Evolutionary conservation across 2,888 invertebrate genomes (phyloP).

Genomic region (Drosophila quinaria): DNA sequence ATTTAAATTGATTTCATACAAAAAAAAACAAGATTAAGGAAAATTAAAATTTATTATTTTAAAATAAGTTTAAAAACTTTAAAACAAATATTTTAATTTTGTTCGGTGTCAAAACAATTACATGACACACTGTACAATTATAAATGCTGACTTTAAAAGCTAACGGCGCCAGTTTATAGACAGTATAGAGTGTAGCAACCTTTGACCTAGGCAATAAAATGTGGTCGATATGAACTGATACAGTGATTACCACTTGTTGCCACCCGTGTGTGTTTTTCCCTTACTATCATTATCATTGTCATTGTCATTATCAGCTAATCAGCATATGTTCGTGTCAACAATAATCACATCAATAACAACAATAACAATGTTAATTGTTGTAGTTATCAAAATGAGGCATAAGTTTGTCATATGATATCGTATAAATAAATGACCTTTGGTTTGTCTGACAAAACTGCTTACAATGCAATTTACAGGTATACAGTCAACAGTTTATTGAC

Average conservation of each 20-base stretch:
- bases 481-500: conserved; percentile 22
- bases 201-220: conserved; percentile 24
- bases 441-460: conserved; percentile 5
- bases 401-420: conserved; percentile 27
- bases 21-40: not conserved
- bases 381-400: conserved; percentile 10
- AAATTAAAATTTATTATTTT: not conserved
- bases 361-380: conserved; percentile 24
- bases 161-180: conserved; percentile 17
- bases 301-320: conserved; percentile 38
- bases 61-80: too few relatives aligned
- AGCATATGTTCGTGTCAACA: conserved; percentile 35
- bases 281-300: not conserved
- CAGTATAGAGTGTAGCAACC: conserved; percentile 6
- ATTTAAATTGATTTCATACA: not conserved
- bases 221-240: conserved; percentile 1
- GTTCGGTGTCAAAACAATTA: not conserved
- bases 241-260: conserved; percentile 10
- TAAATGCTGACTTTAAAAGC: conserved; percentile 8
- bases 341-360: conserved; percentile 17
- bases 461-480: conserved; percentile 15
- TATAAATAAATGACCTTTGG: conserved; percentile 23
- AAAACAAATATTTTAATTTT: not conserved
- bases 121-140: not conserved
- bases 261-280: not conserved